phyloP scores from a whole-genome alignment of 2,888 invertebrate genomes.

The Troides oblongomaculatus region DNA sequence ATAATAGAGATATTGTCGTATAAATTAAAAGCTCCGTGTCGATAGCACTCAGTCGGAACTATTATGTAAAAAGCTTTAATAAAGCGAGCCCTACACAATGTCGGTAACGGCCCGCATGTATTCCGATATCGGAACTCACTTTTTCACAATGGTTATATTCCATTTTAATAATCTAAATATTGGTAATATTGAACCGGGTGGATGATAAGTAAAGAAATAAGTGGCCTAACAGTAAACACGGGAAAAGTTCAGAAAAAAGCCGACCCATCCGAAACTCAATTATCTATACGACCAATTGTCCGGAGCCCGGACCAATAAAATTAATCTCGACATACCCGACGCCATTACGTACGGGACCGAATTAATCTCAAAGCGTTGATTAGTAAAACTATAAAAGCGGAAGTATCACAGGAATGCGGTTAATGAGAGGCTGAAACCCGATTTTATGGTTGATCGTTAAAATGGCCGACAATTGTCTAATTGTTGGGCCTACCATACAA shows the following conservation, averaged over 20 bases:
- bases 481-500: conserved; percentile 70
- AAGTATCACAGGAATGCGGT: conserved; percentile 79
- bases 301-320: conserved; percentile 68
- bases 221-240: conserved; percentile 64
- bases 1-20: background rate
- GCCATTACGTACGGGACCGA: conserved; percentile 72
- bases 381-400: conserved; percentile 80
- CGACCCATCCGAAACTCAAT: conserved; percentile 67
- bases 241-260: conserved; percentile 51
- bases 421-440: conserved; percentile 76
- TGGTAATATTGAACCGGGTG: conserved; percentile 37
- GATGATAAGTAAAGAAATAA: conserved; percentile 44
- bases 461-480: conserved; percentile 79
- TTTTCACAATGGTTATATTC: conserved; percentile 32
- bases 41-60: background rate
- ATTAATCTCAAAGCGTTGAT: conserved; percentile 78
- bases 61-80: conserved; percentile 24
- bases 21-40: conserved; percentile 3
- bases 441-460: conserved; percentile 77
- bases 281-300: conserved; percentile 78
- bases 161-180: conserved; percentile 52
- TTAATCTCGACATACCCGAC: conserved; percentile 71
- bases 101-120: conserved; percentile 13
- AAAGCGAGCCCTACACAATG: conserved; percentile 18
- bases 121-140: conserved; percentile 12